Percentiles rank a stretch among this genome's conserved stretches.
These are phyloP conservation scores for Cairina moschata DNA, from an alignment of 2,113 vertebrate genomes.

Conservation along the genomic window DNA sequence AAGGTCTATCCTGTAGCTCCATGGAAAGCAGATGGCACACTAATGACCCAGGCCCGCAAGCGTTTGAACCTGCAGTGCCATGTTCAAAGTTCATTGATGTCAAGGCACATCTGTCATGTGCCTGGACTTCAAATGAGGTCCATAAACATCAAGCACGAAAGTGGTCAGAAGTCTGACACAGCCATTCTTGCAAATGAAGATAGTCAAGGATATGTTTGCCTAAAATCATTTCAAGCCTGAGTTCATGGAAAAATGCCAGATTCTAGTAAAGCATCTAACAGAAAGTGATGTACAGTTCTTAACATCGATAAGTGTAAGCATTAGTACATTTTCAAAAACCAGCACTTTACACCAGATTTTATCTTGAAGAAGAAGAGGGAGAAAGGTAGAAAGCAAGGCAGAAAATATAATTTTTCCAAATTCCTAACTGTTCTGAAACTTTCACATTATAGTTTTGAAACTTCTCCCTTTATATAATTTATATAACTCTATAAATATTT, in stretches of 20 bases:
- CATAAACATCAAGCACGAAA: background rate
- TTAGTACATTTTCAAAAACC: background rate
- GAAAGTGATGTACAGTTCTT: background rate
- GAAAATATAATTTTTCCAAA: background rate
- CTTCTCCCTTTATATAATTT: background rate
- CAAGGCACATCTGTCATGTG: background rate
- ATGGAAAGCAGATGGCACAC: background rate
- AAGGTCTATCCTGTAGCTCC: background rate
- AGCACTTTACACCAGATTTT: background rate
- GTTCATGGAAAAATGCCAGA: background rate
- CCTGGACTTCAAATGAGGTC: background rate
- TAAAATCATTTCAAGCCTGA: background rate
- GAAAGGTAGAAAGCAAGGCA: background rate
- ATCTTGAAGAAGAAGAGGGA: background rate
- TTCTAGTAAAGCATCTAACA: fast-evolving
- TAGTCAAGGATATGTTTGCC: background rate
- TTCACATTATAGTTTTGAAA: background rate
- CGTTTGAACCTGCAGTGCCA: background rate
- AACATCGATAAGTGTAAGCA: background rate
- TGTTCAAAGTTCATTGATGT: background rate
- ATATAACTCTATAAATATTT: background rate
- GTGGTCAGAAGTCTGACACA: background rate
- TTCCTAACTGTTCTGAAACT: background rate
- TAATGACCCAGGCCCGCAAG: background rate
- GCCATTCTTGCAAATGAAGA: background rate